Evolutionary conservation across 64 coral and sea anemone genomes (phyloP).

Genomic region (Hydrozoanthus tunicans): DNA sequence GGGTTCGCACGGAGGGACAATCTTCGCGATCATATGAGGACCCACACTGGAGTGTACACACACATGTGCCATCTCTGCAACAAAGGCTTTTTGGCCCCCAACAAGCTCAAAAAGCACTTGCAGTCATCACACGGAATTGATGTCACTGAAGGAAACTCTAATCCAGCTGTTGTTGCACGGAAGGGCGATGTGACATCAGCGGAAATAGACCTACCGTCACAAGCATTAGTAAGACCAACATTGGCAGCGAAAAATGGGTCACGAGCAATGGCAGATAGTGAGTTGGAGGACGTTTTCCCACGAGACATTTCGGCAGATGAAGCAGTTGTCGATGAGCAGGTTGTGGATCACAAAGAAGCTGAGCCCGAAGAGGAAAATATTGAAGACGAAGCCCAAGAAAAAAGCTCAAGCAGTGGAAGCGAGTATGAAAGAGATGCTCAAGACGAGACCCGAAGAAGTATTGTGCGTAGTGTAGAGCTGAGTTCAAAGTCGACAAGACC

Average conservation of each 20-base stretch:
- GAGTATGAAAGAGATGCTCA: constrained; percentile 1
- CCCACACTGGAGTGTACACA: constrained; percentile 83
- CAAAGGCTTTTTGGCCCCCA: constrained; percentile 91
- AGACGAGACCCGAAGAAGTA: not conserved
- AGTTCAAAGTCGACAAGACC: not conserved
- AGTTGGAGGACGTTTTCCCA: not conserved
- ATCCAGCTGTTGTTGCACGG: constrained; percentile 9
- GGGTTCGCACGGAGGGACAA: constrained; percentile 93
- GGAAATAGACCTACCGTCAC: not conserved
- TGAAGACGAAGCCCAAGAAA: not conserved
- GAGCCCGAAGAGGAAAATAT: not conserved
- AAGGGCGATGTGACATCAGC: not conserved
- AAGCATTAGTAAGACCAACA: not conserved
- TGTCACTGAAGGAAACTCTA: not conserved
- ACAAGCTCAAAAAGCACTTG: constrained; percentile 89
- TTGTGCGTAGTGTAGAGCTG: no score
- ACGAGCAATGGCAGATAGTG: not conserved
- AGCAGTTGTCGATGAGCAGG: not conserved
- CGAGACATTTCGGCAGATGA: not conserved
- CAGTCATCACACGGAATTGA: constrained; percentile 52
- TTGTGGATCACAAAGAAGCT: not conserved
- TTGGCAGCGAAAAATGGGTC: not conserved
- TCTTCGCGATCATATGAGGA: constrained; percentile 87
- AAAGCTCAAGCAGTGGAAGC: constrained; percentile 8
- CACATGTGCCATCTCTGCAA: constrained; percentile 83